phyloP scores from a whole-genome alignment of 2,797 vertebrate species.

The Nasua narica region DNA sequence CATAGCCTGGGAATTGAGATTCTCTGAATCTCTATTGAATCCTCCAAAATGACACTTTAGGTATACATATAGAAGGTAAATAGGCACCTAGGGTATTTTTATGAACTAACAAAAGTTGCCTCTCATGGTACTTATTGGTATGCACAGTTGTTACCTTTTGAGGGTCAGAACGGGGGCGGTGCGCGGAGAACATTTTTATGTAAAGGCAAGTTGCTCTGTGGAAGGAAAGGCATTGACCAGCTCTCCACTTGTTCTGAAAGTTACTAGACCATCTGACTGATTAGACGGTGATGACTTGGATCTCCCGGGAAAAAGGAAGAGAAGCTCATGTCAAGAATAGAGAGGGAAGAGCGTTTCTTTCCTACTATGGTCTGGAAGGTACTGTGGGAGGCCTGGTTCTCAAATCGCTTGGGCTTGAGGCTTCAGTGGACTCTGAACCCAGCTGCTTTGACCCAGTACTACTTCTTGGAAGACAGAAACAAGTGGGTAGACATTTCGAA shows the following conservation, averaged over 20 bases:
- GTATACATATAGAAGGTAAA: background rate
- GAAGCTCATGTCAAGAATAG: background rate
- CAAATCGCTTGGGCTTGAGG: background rate
- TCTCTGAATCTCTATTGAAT: background rate
- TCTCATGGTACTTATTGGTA: background rate
- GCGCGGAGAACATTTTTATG: background rate
- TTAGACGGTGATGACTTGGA: background rate
- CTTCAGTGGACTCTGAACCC: background rate
- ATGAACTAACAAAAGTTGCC: background rate
- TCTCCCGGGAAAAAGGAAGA: background rate
- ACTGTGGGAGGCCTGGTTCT: background rate
- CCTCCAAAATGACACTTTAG: background rate
- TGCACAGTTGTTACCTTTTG: background rate
- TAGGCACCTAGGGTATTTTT: background rate
- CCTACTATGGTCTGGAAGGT: background rate
- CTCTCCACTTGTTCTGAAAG: background rate
- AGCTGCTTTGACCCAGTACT: background rate
- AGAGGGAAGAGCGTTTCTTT: background rate
- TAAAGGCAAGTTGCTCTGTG: background rate
- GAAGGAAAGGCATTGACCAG: background rate
- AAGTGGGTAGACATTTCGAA: background rate
- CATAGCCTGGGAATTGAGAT: background rate
- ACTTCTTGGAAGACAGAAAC: background rate
- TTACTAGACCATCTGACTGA: background rate
- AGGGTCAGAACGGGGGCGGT: background rate